Base-by-base conservation (phyloP, 2,888 invertebrate genomes). In the Crocallis elinguaria region DNA sequence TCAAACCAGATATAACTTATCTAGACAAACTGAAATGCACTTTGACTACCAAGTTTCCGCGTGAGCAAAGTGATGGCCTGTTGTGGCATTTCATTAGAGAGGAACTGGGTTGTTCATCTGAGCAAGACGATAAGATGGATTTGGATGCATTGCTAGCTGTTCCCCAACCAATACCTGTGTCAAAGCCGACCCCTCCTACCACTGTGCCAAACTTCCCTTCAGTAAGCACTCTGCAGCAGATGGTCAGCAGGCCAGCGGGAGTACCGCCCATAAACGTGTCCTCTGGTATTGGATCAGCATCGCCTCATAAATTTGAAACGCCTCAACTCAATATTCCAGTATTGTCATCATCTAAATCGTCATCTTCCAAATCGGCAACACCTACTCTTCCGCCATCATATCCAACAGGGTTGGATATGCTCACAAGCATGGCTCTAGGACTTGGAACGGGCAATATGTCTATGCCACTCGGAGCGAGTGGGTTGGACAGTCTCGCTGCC, bases 21-120 rank as follows among this genome's bases (percentile, higher is more conserved):
- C 93, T 97, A 48, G 97, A 98, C 69, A 97, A 98, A 83, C 81
- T 98, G 43, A 97, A 97, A 85, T 95, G 94, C 61, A 95, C 96
- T 0, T 79, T 97, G 36, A 94, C 94, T 21, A 95, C 96, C 0
- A 97, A 97, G 81, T 95, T 97, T 73, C 97, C 97, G 0, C 92
- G 95, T 23, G 96, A 96, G 70, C 94, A 95, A 73, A 94, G 94
- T 62, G 96, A 95, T 73, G 94, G 94, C 2, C 92, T 94, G 3
- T 84, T 97, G 29, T 97, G 97, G 97, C 94, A 95, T 71, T 95
- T 94, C 73, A 94, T 97, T 49, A 93, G 95, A 43, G 95, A 95
- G 59, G 93, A 95, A 71, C 86, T 96, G 42, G 95, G 95, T 29
- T 95, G 95, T 66, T 84, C 92, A 0, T 90, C 90, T 12, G 94